Conservation (phyloP, 2,113 vertebrate species). For the Syngnathus scovelli region DNA sequence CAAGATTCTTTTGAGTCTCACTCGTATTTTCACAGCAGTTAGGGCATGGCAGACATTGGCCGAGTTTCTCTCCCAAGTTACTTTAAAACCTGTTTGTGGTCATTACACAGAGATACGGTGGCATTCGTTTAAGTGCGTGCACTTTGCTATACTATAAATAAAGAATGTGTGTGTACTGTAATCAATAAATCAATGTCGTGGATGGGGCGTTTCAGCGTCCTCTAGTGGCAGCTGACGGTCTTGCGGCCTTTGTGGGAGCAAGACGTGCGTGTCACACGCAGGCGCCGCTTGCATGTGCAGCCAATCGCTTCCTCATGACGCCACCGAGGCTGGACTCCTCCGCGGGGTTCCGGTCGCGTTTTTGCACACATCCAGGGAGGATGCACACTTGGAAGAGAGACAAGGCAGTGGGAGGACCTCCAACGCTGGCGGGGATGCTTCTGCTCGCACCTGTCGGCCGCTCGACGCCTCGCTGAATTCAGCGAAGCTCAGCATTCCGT, state of each 20-base stretch:
- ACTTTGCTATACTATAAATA: neutral
- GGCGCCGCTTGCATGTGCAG: slow-evolving; percentile 74
- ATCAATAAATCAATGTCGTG: neutral
- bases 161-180: neutral
- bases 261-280: slow-evolving; percentile 70
- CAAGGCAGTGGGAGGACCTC: slow-evolving; percentile 43
- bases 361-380: slow-evolving; percentile 82
- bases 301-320: slow-evolving; percentile 93
- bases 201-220: slow-evolving; percentile 31
- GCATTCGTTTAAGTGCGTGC: too few species aligned
- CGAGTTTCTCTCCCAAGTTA: too few species aligned
- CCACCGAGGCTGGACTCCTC: slow-evolving; percentile 83
- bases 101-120: too few species aligned
- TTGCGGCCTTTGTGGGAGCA: slow-evolving; percentile 38
- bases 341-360: slow-evolving; percentile 73
- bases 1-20: too few species aligned
- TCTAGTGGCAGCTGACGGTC: slow-evolving; percentile 23
- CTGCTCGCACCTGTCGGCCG: slow-evolving; percentile 62
- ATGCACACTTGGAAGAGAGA: slow-evolving; percentile 50
- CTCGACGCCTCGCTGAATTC: slow-evolving; percentile 27
- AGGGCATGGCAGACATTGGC: too few species aligned
- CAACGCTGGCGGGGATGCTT: slow-evolving; percentile 41
- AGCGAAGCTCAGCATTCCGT: slow-evolving; percentile 27
- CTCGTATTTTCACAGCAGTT: too few species aligned
- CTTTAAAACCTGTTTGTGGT: too few species aligned